These are phyloP conservation scores for Macrotrachela quadricornifera DNA, from an alignment of 1,140 invertebrate species.

Conservation along the genomic window DNA sequence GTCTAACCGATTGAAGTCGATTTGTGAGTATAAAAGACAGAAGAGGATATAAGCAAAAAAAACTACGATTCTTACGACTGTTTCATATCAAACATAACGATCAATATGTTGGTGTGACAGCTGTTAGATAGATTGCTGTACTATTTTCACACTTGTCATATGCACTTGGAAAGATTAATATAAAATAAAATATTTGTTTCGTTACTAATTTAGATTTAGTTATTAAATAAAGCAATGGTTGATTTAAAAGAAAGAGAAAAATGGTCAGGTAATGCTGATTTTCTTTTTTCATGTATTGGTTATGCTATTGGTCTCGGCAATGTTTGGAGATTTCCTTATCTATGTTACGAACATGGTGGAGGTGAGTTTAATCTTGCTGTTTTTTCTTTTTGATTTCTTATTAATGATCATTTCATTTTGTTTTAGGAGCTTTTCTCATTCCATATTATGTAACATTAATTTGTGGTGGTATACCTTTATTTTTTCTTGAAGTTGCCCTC, in stretches of 20 bases:
- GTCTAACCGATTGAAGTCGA: too few relatives aligned
- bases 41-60: too few relatives aligned
- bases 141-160: too few relatives aligned
- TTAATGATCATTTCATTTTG: background rate
- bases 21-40: too few relatives aligned
- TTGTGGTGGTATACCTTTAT: constrained; percentile 45
- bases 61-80: too few relatives aligned
- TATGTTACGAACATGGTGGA: constrained; percentile 11
- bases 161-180: too few relatives aligned
- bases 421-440: constrained; percentile 45
- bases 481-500: constrained; percentile 40
- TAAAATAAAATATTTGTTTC: too few relatives aligned
- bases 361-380: constrained; percentile 7
- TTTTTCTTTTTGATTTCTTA: constrained; percentile 28
- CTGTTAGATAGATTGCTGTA: too few relatives aligned
- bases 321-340: constrained; percentile 11
- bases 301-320: constrained; percentile 23
- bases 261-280: constrained; percentile 30
- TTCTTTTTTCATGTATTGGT: constrained; percentile 30
- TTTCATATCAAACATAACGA: too few relatives aligned
- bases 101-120: too few relatives aligned
- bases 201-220: too few relatives aligned
- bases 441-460: constrained; percentile 42
- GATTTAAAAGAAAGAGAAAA: constrained; percentile 38
- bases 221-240: too few relatives aligned